Evolutionary conservation across 1,140 invertebrate species (phyloP).

Genomic region (Zaprionus nigranus): DNA sequence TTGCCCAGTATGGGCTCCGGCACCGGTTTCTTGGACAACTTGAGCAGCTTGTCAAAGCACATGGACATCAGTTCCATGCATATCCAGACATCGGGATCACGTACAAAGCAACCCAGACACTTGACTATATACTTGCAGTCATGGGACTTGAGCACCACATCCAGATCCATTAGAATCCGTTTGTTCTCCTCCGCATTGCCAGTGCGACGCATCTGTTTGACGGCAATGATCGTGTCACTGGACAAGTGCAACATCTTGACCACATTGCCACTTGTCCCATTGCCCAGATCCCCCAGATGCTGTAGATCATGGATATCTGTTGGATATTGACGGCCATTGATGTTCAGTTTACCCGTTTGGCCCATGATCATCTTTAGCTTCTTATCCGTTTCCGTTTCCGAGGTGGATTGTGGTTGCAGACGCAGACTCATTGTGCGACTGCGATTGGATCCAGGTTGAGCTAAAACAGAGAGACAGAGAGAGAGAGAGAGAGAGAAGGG

Average conservation of each 20-base stretch:
- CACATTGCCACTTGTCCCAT: conserved; percentile 98
- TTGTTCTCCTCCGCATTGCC: conserved; percentile 99
- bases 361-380: conserved; percentile 85
- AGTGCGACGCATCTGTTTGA: conserved; percentile 99
- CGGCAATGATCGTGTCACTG: conserved; percentile 94
- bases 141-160: conserved; percentile 98
- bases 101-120: conserved; percentile 98
- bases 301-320: conserved; percentile 95
- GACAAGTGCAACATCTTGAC: conserved; percentile 97
- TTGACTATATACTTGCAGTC: conserved; percentile 99
- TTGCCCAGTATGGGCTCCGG: conserved; percentile 98
- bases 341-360: conserved; percentile 92
- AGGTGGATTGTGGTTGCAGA: conserved; percentile 67
- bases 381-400: conserved; percentile 85
- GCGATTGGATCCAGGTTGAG: conserved; percentile 46
- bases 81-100: conserved; percentile 95
- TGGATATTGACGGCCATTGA: conserved; percentile 91
- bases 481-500: conserved; percentile 1
- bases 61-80: conserved; percentile 99
- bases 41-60: conserved; percentile 98
- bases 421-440: conserved; percentile 57
- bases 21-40: conserved; percentile 92
- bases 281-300: conserved; percentile 95
- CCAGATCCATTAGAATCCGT: conserved; percentile 98
- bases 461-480: conserved; percentile 13